Evolutionary conservation across 2,797 vertebrate genomes (phyloP), one percentile per base, ranked within the genome.

Genomic region (Lophius americanus): DNA sequence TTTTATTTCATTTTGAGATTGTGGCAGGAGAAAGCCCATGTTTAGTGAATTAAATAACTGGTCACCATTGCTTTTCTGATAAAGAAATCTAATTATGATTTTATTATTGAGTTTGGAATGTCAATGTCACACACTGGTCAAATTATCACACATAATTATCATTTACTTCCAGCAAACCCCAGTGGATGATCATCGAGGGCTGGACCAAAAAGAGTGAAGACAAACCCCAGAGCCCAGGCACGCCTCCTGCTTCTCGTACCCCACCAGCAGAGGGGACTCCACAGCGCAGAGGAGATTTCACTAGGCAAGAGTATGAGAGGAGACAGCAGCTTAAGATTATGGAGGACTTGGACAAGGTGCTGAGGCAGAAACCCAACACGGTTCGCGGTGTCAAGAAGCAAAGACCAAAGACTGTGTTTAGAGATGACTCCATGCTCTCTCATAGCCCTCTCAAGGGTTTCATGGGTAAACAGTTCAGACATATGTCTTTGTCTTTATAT

Each of bases 341-440:
- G 96, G 96, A 96, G 1, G 96, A 98, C 77, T 80, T 98, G 52
- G 96, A 94, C 80, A 97, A 98, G 84, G 96, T 96, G 64, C 91
- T 97, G 68, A 91, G 92, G 54, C 96, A 91, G 86, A 96, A 95
- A 82, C 95, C 88, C 44, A 94, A 93, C 73, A 88, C 95, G 0
- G 94, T 93, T 23, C 87, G 95, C 2, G 93, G 92, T 32, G 88
- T 95, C 42, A 87, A 95, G 89, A 93, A 96, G 75, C 92, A 95
- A 77, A 92, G 96, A 57, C 96, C 96, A 37, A 96, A 95, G 84
- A 95, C 95, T 0, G 92, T 95, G 69, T 97, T 96, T 86, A 94
- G 95, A 48, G 96, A 98, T 3, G 96, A 98, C 84, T 96, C 96
- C 0, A 93, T 91, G 51, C 90, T 98, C 66, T 94, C 95, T 2